These are phyloP conservation scores for Odocoileus hemionus DNA, from an alignment of 2,113 vertebrate species.

Conservation along the genomic window DNA sequence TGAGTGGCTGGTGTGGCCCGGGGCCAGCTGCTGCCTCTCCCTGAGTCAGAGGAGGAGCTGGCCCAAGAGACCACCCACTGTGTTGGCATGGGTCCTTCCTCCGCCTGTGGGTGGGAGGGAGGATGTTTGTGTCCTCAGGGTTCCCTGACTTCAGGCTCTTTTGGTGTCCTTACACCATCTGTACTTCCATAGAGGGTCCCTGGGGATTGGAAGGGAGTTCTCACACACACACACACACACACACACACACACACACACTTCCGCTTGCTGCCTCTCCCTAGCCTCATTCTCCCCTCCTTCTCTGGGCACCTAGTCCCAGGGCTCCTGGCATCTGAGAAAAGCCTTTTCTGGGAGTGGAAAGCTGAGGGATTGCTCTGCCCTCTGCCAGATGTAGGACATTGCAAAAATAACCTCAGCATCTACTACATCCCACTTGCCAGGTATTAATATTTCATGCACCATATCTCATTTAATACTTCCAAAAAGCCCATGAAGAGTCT, in stretches of 20 bases:
- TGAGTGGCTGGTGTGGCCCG: not conserved
- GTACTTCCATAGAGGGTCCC: not conserved
- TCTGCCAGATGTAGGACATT: not conserved
- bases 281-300: no score
- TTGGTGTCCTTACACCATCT: not conserved
- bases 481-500: not conserved
- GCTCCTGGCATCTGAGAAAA: not conserved
- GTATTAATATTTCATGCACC: not conserved
- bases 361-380: not conserved
- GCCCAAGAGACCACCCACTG: slow-evolving; percentile 57
- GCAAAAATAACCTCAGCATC: not conserved
- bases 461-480: not conserved
- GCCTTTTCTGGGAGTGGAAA: not conserved
- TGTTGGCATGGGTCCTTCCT: not conserved
- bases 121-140: slow-evolving; percentile 46
- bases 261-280: not conserved
- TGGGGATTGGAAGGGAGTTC: not conserved
- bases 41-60: slow-evolving; percentile 27
- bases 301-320: not conserved
- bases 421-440: not conserved
- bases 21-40: slow-evolving; percentile 27
- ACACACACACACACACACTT: not conserved
- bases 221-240: not conserved
- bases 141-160: not conserved
- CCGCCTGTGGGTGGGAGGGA: not conserved